Base-by-base conservation (phyloP, 2,888 invertebrate genomes). In the Stenchaetothrips biformis region DNA sequence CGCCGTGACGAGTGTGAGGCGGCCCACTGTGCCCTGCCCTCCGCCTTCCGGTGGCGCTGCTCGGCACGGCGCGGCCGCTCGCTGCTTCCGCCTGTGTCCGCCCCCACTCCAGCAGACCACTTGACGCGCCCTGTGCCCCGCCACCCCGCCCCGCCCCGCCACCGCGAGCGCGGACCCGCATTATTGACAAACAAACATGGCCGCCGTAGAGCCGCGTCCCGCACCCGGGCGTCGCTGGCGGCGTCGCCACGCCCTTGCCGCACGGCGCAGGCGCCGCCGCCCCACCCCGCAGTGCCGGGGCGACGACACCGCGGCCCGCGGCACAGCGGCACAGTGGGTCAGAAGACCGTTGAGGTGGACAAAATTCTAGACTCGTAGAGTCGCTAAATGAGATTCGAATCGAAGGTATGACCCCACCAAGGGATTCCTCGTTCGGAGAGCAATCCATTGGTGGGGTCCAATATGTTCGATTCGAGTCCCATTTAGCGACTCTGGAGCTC, bases 181-280 rank as follows among this genome's bases (percentile, higher is more conserved):
- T 74, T 74, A 74, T 74, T 74, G 67, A 74, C 67, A 74, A 74
- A 74, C 67, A 74, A 74, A 74, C 25, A 74, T 74, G 67, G 67
- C 67, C 67, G 67, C 67, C 67, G 67, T 21, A 0, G 21, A 21
- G 67, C 21, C 67, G 67, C 67, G 16, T 21, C 67, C 67, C 59
- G 18, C 59, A 25, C 67, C 25, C 7, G 9, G 67, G 25, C 25
- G 7, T 25, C 21, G 21, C 21, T 7, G n/a, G n/a, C 18, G 0
- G 21, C 21, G 67, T 11, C 67, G 67, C 67, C 67, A 25, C 21
- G 25, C 37, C 37, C 37, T 37, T 37, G 37, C 37, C 25, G 67
- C 67, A 74, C 21, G 21, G 67, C 67, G 67, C 67, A 74, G 67
- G 67, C 67, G 67, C 67, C 67, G 67, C 11, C 67, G 67, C 67